Evolutionary conservation across 2,797 vertebrate genomes (phyloP).

Genomic region (Apogon hyalosoma): DNA sequence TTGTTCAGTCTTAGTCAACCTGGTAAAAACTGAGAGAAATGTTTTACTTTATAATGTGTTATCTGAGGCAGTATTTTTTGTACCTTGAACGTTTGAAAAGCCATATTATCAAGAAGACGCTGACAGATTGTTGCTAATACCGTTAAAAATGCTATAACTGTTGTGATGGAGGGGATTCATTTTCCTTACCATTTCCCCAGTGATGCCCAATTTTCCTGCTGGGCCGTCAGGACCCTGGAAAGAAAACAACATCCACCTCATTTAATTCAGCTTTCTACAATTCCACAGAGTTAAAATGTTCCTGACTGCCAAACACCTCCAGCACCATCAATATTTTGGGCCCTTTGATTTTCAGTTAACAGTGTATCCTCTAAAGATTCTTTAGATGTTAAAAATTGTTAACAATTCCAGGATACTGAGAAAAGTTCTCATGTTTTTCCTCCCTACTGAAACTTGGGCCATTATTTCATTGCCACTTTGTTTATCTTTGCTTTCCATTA

Average conservation of each 20-base stretch:
- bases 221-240: constrained; percentile 81
- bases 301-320: constrained; percentile 20
- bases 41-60: not conserved
- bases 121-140: not conserved
- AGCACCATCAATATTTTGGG: constrained; percentile 53
- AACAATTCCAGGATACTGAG: constrained; percentile 32
- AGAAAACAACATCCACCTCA: constrained; percentile 56
- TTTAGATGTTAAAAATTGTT: constrained; percentile 61
- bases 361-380: constrained; percentile 47
- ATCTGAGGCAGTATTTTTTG: too few species aligned
- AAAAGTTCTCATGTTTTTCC: constrained; percentile 20
- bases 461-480: constrained; percentile 13
- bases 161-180: constrained; percentile 12
- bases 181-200: constrained; percentile 75
- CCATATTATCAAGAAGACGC: not conserved
- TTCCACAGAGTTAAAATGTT: constrained; percentile 40
- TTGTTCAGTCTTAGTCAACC: not conserved
- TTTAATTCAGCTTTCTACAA: constrained; percentile 47
- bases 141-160: constrained; percentile 3
- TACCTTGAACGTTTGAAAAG: constrained; percentile 12
- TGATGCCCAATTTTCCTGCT: constrained; percentile 79
- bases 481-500: constrained; percentile 17
- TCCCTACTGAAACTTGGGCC: not conserved
- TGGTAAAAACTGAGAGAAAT: not conserved
- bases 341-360: constrained; percentile 52